Evolutionary conservation across 35 echinoderm and acorn worm species (phyloP), one percentile per base, ranked within the genome.

Genomic region (Lytechinus variegatus): DNA sequence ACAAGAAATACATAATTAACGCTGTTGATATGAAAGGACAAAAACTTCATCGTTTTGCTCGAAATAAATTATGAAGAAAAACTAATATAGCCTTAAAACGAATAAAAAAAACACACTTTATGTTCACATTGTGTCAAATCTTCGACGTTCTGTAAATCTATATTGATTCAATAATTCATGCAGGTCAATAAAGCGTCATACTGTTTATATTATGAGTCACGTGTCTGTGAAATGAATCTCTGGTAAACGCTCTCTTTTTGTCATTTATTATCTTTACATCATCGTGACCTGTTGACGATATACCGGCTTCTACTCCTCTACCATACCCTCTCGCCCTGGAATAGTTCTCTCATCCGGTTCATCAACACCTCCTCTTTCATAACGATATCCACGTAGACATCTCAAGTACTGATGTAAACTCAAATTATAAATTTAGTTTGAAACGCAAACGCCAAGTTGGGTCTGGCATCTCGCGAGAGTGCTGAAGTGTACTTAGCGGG

Each of bases 331-430:
- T 79, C n/a, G 19, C 66, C 6, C 3, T 79, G 66, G 66, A 79
- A 79, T 79, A 24, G 66, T 79, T 79, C n/a, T 79, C 66, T 79
- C 19, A 24, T 24, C 66, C 6, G n/a, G 66, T 79, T 79, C 66
- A 79, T 24, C 66, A 79, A 79, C 66, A 79, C 66, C 66, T 79
- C 66, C 66, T 79, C 14, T 16, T n/a, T 16, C 19, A 79, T 79
- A 79, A 79, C 66, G 66, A 79, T 79, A 79, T 79, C 66, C 66
- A 79, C 66, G 66, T 79, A 79, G 66, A 79, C 19, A 79, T 24
- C 66, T 79, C 66, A 79, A 79, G 66, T 79, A 24, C 66, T 79
- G 66, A 79, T 79, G 66, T n/a, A 79, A 79, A 79, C 66, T 79
- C 66, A 14, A 24, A 79, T 79, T 79, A 79, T 79, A 79, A 79